Evolutionary conservation across 2,888 invertebrate genomes (phyloP).

Genomic region (Melanostoma scalare): DNA sequence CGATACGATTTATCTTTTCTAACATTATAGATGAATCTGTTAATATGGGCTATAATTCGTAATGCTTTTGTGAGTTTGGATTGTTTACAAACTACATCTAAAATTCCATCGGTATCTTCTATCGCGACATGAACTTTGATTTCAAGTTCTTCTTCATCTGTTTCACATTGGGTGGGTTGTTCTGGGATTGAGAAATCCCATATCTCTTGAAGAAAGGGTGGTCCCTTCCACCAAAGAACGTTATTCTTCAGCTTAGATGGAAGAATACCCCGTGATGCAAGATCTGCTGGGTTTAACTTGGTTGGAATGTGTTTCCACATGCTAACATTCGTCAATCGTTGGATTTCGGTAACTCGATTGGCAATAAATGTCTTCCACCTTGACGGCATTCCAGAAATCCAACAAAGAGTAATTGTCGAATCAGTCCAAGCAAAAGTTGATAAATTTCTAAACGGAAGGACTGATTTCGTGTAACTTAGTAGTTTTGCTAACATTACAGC

Average conservation of each 20-base stretch:
- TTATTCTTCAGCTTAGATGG: constrained; percentile 3
- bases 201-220: constrained; percentile 32
- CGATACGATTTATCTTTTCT: neutral
- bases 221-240: constrained; percentile 46
- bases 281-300: constrained; percentile 34
- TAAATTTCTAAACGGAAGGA: neutral
- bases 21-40: neutral
- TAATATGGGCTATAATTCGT: too few species aligned
- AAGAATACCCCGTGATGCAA: constrained; percentile 27
- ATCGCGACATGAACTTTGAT: neutral
- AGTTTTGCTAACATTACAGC: constrained; percentile 19
- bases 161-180: neutral
- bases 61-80: neutral
- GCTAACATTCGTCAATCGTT: neutral
- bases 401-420: constrained; percentile 2
- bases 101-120: neutral
- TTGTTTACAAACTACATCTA: constrained; percentile 10
- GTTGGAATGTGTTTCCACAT: constrained; percentile 35
- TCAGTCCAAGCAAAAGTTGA: constrained; percentile 5
- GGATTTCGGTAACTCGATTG: constrained; percentile 18
- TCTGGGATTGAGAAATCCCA: constrained; percentile 4
- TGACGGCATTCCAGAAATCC: neutral
- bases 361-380: constrained; percentile 6
- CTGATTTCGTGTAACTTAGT: neutral
- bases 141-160: neutral